These are phyloP conservation scores for Delichon dasypus DNA, from an alignment of 2,797 vertebrate species.

Conservation along the genomic window DNA sequence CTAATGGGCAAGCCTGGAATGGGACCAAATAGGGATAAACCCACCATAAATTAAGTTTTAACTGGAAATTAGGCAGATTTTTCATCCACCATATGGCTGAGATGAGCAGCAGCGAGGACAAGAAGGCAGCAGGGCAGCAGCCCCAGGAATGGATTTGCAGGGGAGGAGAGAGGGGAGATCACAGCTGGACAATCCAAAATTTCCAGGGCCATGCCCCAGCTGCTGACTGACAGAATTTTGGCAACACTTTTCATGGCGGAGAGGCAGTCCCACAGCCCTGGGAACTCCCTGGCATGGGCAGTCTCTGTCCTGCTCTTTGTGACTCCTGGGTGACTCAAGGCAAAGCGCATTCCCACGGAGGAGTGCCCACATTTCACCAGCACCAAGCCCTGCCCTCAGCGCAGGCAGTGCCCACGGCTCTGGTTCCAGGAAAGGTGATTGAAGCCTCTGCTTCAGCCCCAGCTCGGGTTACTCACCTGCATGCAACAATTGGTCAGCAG, in stretches of 20 bases:
- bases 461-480: background rate
- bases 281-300: background rate
- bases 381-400: background rate
- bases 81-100: background rate
- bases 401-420: background rate
- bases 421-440: slow-evolving; percentile 18
- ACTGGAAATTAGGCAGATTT: background rate
- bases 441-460: background rate
- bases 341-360: accelerated
- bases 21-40: background rate
- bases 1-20: background rate
- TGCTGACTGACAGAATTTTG: background rate
- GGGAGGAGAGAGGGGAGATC: background rate
- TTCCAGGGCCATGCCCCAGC: background rate
- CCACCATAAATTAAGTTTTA: background rate
- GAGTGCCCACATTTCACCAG: background rate
- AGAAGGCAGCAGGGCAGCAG: background rate
- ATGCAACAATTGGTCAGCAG: background rate
- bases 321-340: background rate
- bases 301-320: background rate
- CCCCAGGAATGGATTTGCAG: background rate
- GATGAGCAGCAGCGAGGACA: background rate
- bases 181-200: background rate
- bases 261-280: background rate
- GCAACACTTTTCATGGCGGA: background rate